These are phyloP conservation scores for Argya squamiceps DNA, from an alignment of 2,797 vertebrate species.

Conservation along the genomic window DNA sequence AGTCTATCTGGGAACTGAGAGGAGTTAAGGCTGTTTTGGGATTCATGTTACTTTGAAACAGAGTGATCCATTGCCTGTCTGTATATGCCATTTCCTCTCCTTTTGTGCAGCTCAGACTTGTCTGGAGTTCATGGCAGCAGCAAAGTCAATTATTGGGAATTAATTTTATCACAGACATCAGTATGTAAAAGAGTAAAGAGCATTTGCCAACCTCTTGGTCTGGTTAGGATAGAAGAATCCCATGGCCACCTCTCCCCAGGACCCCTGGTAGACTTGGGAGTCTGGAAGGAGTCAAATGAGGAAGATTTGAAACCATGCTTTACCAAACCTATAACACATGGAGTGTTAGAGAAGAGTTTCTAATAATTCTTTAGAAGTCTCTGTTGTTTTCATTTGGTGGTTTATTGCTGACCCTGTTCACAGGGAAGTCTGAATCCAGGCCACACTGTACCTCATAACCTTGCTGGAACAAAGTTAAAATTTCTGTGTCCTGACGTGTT, in stretches of 20 bases:
- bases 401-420: not conserved
- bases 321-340: not conserved
- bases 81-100: not conserved
- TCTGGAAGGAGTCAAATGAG: not conserved
- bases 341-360: not conserved
- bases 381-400: not conserved
- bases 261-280: not conserved
- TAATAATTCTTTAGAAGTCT: not conserved
- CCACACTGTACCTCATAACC: not conserved
- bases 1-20: not conserved
- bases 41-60: not conserved
- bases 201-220: not conserved
- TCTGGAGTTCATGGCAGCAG: not conserved
- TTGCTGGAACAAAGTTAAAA: not conserved
- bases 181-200: not conserved
- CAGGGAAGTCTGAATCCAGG: not conserved
- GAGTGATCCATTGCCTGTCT: not conserved
- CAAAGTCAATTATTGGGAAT: not conserved
- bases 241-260: not conserved
- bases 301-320: not conserved
- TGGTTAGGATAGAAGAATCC: not conserved
- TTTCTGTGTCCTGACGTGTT: not conserved
- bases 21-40: not conserved
- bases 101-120: not conserved
- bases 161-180: not conserved